Evolutionary conservation across 2,888 invertebrate species (phyloP), one percentile per base, ranked within the genome.

Genomic region (Andrena minutula): DNA sequence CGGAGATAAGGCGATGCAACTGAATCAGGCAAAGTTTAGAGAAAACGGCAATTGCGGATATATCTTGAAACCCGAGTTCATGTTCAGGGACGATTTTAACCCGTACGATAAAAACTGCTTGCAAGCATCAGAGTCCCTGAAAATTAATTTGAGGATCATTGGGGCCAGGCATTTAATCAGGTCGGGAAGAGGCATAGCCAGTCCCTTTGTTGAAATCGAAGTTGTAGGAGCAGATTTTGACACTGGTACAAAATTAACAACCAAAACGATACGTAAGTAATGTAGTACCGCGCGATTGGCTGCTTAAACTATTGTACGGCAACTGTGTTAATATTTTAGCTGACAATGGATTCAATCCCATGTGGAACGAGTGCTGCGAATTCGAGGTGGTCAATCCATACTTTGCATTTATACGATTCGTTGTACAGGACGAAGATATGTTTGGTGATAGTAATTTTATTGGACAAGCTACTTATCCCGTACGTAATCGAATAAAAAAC

Each of bases 391-490:
- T 94, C 16, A 98, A 97, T 94, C 98, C 98, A 0, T 95, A 97
- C 72, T 95, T 98, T 91, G 98, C 99, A 0, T 94, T 99, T 65
- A 94, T 98, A 65, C 95, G 99, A 51, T 99, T 99, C 94, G 95
- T 97, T 56, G 97, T 99, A 0, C 97, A 98, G 94, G 99, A 99
- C 94, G 99, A 99, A 94, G 99, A 99, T 93, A 98, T 99, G 95
- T 99, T 99, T 94, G 99, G 99, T 0, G 99, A 99, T 91, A 97
- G 97, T 12, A 99, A 99, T 95, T 99, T 99, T 94, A 97, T 99
- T 82, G 99, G 99, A 0, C 99, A 99, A 94, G 98, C 98, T 56
- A 98, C 98, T 12, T 99, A 97, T 94, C 98, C 99, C 0, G 95
- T 99, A 88, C 94, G 94, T 93, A 87, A 92, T 53, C 41, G 58